Conservation (phyloP, 2,888 invertebrate species). For the Drosophila leonis region DNA sequence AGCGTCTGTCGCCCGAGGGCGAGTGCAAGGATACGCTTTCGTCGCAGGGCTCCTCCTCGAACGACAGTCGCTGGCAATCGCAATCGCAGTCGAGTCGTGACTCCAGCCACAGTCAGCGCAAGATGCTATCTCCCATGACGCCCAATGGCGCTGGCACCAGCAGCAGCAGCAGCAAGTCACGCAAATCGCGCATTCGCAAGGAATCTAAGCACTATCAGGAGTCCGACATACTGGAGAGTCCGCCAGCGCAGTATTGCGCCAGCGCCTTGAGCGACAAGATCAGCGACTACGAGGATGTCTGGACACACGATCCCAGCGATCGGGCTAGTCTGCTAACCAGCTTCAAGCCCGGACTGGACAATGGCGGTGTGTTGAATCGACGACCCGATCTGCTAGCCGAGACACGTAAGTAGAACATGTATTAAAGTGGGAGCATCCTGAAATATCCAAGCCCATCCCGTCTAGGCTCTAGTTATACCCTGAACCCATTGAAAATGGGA, state of each 20-base stretch:
- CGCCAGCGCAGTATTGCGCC: conserved; percentile 93
- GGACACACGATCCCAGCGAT: conserved; percentile 89
- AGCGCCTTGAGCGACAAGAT: conserved; percentile 96
- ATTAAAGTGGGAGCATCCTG: too few relatives aligned
- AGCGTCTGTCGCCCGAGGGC: conserved; percentile 90
- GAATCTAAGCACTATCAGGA: conserved; percentile 90
- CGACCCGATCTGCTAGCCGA: conserved; percentile 88
- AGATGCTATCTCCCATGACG: conserved; percentile 84
- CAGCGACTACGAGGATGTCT: conserved; percentile 97
- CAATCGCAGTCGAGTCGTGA: conserved; percentile 86
- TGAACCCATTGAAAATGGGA: too few relatives aligned
- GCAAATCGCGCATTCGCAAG: conserved; percentile 87
- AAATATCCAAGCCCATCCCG: too few relatives aligned
- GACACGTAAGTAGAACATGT: conserved; percentile 86
- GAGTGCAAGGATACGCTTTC: conserved; percentile 87
- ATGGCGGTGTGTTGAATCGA: conserved; percentile 71
- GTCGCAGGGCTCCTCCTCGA: conserved; percentile 87
- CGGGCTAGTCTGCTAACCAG: conserved; percentile 86
- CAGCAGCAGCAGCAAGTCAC: conserved; percentile 83
- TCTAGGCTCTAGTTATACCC: too few relatives aligned
- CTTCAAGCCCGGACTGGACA: conserved; percentile 82
- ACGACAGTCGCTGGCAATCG: conserved; percentile 83
- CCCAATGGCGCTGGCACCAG: conserved; percentile 83
- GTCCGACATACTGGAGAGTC: conserved; percentile 94
- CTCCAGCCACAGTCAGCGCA: conserved; percentile 86